phyloP scores from a whole-genome alignment of 2,113 vertebrate genomes.

The Butorides virescens region DNA sequence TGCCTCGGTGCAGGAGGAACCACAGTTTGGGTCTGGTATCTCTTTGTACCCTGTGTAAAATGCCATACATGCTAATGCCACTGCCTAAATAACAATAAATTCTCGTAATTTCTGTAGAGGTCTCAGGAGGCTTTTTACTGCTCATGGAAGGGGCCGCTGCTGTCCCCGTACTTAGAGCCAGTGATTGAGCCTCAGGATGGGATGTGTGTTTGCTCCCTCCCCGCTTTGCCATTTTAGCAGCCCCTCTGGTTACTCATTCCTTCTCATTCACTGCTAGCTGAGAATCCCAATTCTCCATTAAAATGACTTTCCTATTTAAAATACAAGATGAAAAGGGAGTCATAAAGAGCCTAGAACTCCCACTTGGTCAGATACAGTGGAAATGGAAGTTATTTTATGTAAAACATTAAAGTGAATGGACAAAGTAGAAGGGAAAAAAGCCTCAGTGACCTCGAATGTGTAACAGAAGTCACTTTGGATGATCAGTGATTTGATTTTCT shows the following conservation, averaged over 20 bases:
- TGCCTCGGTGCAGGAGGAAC: not conserved
- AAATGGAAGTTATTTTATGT: not conserved
- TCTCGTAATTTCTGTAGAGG: not conserved
- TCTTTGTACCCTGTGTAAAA: not conserved
- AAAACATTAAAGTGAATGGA: not conserved
- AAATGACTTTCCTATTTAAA: not conserved
- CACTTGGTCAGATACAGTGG: not conserved
- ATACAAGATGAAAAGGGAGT: not conserved
- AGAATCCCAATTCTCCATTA: not conserved
- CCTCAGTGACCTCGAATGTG: not conserved
- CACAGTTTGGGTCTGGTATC: not conserved
- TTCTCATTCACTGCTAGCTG: not conserved
- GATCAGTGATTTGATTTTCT: not conserved
- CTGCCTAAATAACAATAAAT: not conserved
- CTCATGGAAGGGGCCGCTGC: not conserved
- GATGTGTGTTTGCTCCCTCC: accelerated
- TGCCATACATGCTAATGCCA: not conserved
- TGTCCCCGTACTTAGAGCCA: not conserved
- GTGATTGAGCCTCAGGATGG: not conserved
- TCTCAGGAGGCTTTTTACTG: not conserved
- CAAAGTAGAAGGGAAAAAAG: not conserved
- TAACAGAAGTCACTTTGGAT: not conserved
- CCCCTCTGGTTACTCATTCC: not conserved
- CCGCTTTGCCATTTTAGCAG: not conserved
- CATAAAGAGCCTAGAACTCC: not conserved